phyloP scores from a whole-genome alignment of 2,888 invertebrate genomes.

The Hydropsyche betteni region DNA sequence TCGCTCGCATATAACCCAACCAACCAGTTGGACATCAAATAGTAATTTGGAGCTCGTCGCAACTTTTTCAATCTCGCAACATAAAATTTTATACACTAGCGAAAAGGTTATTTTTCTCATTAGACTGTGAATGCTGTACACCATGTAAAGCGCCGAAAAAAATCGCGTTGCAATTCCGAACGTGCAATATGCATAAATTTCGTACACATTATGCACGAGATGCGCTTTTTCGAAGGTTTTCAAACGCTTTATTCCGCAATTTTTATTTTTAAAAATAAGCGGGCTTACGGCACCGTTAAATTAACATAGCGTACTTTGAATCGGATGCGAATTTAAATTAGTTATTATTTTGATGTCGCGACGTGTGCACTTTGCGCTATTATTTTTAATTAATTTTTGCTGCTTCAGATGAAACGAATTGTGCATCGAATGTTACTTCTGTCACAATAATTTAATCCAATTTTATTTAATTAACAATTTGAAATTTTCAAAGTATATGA shows the following conservation, averaged over 20 bases:
- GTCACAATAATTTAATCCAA: too few species aligned
- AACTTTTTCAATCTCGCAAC: too few species aligned
- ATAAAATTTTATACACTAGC: too few species aligned
- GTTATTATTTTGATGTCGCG: not conserved
- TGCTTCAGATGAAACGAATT: too few species aligned
- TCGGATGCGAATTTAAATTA: constrained; percentile 11
- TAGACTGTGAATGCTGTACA: not conserved
- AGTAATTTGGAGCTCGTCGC: too few species aligned
- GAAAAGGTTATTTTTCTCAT: constrained; percentile 7
- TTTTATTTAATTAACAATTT: too few species aligned
- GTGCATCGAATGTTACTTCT: not conserved
- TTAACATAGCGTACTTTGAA: constrained; percentile 7
- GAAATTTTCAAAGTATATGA: too few species aligned
- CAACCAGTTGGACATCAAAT: too few species aligned
- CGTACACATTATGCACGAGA: not conserved
- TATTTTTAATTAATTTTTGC: too few species aligned
- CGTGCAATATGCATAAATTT: constrained; percentile 9
- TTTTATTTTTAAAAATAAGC: not conserved
- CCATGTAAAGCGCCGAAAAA: not conserved
- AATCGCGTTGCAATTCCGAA: not conserved
- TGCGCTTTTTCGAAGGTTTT: constrained; percentile 9
- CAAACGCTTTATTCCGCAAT: not conserved
- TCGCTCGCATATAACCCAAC: too few species aligned
- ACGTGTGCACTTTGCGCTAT: too few species aligned
- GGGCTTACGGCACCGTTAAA: not conserved